Evolutionary conservation across 2,888 invertebrate genomes (phyloP), one percentile per base, ranked within the genome.

Genomic region (Pristionchus japonicus): DNA sequence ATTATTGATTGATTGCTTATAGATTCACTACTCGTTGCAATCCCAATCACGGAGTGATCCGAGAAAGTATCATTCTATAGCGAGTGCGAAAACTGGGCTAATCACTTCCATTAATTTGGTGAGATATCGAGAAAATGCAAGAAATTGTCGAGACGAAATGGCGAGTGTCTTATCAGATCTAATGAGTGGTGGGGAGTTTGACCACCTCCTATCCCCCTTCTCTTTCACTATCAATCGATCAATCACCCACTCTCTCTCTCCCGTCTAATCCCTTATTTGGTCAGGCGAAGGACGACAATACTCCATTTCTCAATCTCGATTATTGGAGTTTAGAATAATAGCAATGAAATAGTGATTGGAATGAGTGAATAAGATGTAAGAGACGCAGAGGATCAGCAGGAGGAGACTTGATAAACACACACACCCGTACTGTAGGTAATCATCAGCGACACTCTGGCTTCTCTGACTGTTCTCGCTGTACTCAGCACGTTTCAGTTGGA

Each of bases 211-310:
- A 23, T 83, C n/a, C 83, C 40, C 23, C 43, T 52, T 34, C 84
- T 84, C 84, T 61, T 61, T 37, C 23, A 27, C 84, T 84, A 37
- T 84, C 84, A 47, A 47, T 49, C 80, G 47, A 47, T 82, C 80
- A 49, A 47, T 84, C 84, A 40, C 84, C 9, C 34, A 4, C 47
- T 83, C 82, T 82, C 82, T 83, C 84, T 84, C 84, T 34, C 61
- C 57, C 37, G 17, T 20, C 84, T 84, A 37, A 37, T 84, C 84
- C 61, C 61, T 43, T 61, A n/a, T 84, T 43, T 61, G 52, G 52
- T 27, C 84, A 61, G 43, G n/a, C 61, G 40, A 74, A 74, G 77
- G 80, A 47, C 61, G 61, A 17, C 67, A n/a, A 64, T 31, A 17
- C 67, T 34, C 67, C 3, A 34, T 67, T 67, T 67, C 2, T 67